These are phyloP conservation scores for Odontocolon sp. DNA, from an alignment of 2,888 invertebrate species.

Conservation along the genomic window DNA sequence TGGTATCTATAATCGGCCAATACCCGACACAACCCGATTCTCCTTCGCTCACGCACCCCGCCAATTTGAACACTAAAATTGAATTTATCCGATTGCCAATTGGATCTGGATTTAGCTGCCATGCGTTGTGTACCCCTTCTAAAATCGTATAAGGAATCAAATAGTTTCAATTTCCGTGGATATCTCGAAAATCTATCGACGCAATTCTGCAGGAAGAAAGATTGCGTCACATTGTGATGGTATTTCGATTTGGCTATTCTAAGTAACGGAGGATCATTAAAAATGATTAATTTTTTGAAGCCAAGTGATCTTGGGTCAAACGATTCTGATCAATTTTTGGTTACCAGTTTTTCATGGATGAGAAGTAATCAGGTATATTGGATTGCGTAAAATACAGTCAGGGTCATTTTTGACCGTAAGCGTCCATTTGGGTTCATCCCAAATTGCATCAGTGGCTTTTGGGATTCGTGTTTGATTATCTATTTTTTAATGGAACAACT, in stretches of 20 bases:
- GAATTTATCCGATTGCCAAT: slow-evolving; percentile 78
- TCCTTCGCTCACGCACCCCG: slow-evolving; percentile 31
- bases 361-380: slow-evolving; percentile 18
- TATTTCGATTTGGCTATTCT: not conserved
- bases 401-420: not conserved
- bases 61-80: slow-evolving; percentile 64
- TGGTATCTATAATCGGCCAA: slow-evolving; percentile 71
- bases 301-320: slow-evolving; percentile 9
- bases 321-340: slow-evolving; percentile 17
- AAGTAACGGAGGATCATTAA: not conserved
- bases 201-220: not conserved
- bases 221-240: not conserved
- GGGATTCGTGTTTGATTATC: not conserved
- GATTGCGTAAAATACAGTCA: slow-evolving; percentile 10
- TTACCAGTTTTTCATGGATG: not conserved
- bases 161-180: slow-evolving; percentile 46
- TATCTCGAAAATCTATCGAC: not conserved
- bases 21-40: slow-evolving; percentile 58
- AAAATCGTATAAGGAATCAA: slow-evolving; percentile 50
- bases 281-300: slow-evolving; percentile 1
- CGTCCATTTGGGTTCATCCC: not conserved
- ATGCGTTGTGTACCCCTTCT: not conserved
- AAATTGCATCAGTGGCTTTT: slow-evolving; percentile 1
- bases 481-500: slow-evolving; percentile 31
- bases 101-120: slow-evolving; percentile 62